These are phyloP conservation scores for Oryzias melastigma DNA, from an alignment of 2,113 vertebrate species.

Conservation along the genomic window DNA sequence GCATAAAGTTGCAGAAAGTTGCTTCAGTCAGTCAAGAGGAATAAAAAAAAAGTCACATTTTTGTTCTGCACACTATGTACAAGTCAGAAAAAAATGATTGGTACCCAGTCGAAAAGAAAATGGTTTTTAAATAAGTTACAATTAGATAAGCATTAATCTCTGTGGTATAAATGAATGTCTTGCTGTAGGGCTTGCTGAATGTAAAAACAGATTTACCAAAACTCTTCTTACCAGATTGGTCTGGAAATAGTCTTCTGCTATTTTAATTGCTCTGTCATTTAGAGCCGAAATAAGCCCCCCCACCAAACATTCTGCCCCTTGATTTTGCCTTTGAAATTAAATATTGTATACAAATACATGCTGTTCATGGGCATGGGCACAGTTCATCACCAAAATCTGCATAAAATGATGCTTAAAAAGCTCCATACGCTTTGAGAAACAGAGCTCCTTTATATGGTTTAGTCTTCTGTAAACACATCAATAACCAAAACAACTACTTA, in stretches of 20 bases:
- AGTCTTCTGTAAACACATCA: constrained; percentile 73
- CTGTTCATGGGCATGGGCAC: constrained; percentile 68
- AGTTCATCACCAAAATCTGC: constrained; percentile 73
- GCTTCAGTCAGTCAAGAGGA: background rate
- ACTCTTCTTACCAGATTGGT: constrained; percentile 82
- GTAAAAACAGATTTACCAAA: constrained; percentile 85
- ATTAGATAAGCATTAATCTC: constrained; percentile 87
- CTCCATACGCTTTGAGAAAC: constrained; percentile 68
- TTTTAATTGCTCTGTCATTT: constrained; percentile 83
- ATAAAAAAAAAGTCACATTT: constrained; percentile 16
- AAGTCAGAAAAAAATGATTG: constrained; percentile 79
- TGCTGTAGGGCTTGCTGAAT: constrained; percentile 85
- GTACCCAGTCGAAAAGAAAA: constrained; percentile 82
- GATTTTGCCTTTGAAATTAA: constrained; percentile 79
- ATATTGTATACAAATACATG: constrained; percentile 77
- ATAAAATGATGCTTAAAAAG: constrained; percentile 74
- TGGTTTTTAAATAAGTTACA: constrained; percentile 88
- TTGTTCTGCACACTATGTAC: constrained; percentile 45
- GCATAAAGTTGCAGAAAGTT: constrained; percentile 18
- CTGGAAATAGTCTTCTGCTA: constrained; percentile 76
- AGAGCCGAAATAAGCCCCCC: constrained; percentile 72
- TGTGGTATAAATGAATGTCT: constrained; percentile 84
- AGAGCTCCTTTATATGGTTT: constrained; percentile 55
- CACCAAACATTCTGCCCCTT: constrained; percentile 59
- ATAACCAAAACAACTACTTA: constrained; percentile 73